A percentile compares a stretch with the other conserved stretches of the same genome.
These are phyloP conservation scores for Scrobipalpa costella DNA, from an alignment of 2,888 invertebrate genomes.

Conservation along the genomic window DNA sequence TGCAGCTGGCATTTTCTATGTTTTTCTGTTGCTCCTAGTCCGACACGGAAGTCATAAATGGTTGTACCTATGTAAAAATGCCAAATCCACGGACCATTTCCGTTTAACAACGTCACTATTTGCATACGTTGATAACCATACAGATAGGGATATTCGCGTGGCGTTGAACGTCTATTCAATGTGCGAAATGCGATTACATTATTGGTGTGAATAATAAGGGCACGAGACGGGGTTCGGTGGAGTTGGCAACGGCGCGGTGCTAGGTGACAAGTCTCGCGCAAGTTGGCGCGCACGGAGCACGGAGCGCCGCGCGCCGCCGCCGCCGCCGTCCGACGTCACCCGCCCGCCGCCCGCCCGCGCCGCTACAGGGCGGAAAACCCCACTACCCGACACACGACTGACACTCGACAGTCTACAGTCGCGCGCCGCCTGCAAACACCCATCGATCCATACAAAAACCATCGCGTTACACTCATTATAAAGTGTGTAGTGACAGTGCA, in stretches of 20 bases:
- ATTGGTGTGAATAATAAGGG: not conserved
- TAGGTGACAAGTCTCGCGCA: slow-evolving; percentile 44
- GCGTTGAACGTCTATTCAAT: not conserved
- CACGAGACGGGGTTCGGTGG: not conserved
- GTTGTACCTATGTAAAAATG: not conserved
- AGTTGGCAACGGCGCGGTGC: not conserved
- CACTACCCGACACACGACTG: slow-evolving; percentile 35
- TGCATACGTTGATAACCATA: not conserved
- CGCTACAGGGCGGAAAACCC: slow-evolving; percentile 56
- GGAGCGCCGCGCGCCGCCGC: slow-evolving; percentile 27
- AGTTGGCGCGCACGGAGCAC: slow-evolving; percentile 29
- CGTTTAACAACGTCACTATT: not conserved
- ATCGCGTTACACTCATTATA: slow-evolving; percentile 17
- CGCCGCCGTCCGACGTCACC: no score
- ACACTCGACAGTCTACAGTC: slow-evolving; percentile 49
- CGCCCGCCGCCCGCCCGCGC: slow-evolving; percentile 54
- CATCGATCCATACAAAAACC: slow-evolving; percentile 49
- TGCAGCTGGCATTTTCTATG: no score
- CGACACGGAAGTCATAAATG: not conserved
- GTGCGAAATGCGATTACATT: not conserved
- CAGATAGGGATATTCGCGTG: not conserved
- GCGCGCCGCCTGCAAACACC: slow-evolving; percentile 54
- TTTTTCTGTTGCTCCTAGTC: no score
- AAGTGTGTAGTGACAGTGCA: slow-evolving; percentile 50
- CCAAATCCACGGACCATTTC: not conserved